Evolutionary conservation across 1,140 invertebrate species (phyloP).

Genomic region (Myzus persicae): DNA sequence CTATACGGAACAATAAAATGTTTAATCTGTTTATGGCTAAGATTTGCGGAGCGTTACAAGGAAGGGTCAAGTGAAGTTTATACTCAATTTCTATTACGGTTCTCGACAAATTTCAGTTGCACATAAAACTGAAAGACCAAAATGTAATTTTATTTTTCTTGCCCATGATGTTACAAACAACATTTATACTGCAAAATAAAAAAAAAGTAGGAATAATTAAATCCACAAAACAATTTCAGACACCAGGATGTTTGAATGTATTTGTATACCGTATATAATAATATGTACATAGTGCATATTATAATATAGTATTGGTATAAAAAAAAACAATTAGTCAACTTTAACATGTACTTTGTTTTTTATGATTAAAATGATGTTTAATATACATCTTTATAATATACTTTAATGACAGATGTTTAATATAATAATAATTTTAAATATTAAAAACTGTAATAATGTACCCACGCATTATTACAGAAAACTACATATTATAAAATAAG

Average conservation of each 20-base stretch:
- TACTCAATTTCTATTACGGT: not conserved
- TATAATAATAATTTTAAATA: not conserved
- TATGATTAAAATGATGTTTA: not conserved
- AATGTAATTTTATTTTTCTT: constrained; percentile 1
- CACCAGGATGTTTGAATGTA: not conserved
- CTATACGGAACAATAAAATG: constrained; percentile 12
- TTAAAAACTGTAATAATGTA: not conserved
- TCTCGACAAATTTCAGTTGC: not conserved
- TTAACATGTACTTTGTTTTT: not conserved
- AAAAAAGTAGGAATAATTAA: constrained; percentile 10
- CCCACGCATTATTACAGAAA: not conserved
- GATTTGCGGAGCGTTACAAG: not conserved
- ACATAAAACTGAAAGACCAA: constrained; percentile 16
- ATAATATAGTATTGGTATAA: not conserved
- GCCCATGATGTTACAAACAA: not conserved
- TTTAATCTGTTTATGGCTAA: constrained; percentile 27
- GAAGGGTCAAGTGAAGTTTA: not conserved
- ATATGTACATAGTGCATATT: not conserved
- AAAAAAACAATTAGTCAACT: not conserved
- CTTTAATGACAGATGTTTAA: not conserved
- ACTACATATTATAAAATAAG: not conserved
- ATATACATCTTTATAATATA: not conserved
- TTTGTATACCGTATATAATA: not conserved
- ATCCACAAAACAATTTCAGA: not conserved
- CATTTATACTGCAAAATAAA: not conserved